These are phyloP conservation scores for Drosophila mauritiana DNA, from an alignment of 1,140 invertebrate species.

Conservation along the genomic window DNA sequence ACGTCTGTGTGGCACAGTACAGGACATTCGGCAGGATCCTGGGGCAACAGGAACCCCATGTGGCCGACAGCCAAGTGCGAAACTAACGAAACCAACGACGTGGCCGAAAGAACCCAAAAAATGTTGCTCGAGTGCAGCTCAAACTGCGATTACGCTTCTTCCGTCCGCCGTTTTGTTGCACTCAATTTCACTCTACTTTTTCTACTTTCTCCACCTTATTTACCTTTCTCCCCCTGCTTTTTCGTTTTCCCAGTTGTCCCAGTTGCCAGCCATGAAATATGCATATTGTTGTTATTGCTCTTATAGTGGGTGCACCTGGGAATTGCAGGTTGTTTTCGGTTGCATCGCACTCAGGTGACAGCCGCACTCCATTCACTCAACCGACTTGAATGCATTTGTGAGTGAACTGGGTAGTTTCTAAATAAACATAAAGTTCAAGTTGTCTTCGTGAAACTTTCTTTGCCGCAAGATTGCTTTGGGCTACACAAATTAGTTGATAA, in stretches of 20 bases:
- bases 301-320: slow-evolving; percentile 35
- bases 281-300: slow-evolving; percentile 59
- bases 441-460: background rate
- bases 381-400: slow-evolving; percentile 4
- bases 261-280: slow-evolving; percentile 60
- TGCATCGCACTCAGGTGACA: slow-evolving; percentile 4
- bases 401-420: background rate
- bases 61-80: slow-evolving; percentile 68
- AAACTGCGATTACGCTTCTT: slow-evolving; percentile 48
- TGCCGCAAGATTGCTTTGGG: background rate
- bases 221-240: background rate
- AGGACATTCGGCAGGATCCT: background rate
- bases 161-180: slow-evolving; percentile 30
- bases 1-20: background rate
- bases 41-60: slow-evolving; percentile 24
- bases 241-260: slow-evolving; percentile 24
- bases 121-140: slow-evolving; percentile 43
- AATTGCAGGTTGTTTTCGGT: slow-evolving; percentile 25
- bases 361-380: background rate
- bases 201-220: slow-evolving; percentile 1
- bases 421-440: background rate
- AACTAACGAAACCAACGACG: slow-evolving; percentile 67
- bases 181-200: slow-evolving; percentile 19
- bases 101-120: slow-evolving; percentile 64
- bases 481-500: background rate